Evolutionary conservation across 2,113 vertebrate species (phyloP), one percentile per base, ranked within the genome.

Genomic region (Pelobates fuscus): DNA sequence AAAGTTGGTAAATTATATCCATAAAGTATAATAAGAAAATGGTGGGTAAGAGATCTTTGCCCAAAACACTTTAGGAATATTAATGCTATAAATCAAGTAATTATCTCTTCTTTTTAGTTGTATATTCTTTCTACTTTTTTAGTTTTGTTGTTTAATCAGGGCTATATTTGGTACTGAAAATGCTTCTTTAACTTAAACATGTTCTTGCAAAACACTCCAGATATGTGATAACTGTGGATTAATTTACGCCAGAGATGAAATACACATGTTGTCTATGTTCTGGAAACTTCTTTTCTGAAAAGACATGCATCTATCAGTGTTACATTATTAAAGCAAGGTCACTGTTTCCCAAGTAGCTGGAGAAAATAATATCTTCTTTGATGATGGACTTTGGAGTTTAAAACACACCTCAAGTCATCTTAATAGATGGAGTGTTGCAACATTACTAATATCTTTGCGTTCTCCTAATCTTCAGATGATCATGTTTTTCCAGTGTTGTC

Each of bases 351-450:
- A 60, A 60, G 41, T 21, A 59, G 37, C 54, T 60, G 32, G 15
- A 43, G 24, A 70, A 44, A 60, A 59, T 5, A 60, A 27, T 60
- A 26, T 60, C 8, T n/a, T 23, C 32, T 59, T 60, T 70, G 32
- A 70, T 70, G 68, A 32, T 27, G 44, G 14, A 43, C 15, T 70
- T 24, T 70, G 37, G 32, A 59, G 37, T 27, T 10, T 26, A 60
- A 24, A 30, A 60, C 43, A 60, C 57, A 70, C 55, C 24, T 44
- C 37, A 70, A 44, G 68, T 70, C 21, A 26, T 70, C 25, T 44
- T 70, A 70, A 70, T 70, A 70, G 55, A n/a, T 70, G 30, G 8
- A 60, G 23, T 44, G 55, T 70, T 70, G 30, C 32, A 60, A 70
- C 2, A 70, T 60, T 23, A 70, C 26, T 70, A 29, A 60, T 69